Conservation (phyloP, 2,888 invertebrate genomes). For the Thereva unica region DNA sequence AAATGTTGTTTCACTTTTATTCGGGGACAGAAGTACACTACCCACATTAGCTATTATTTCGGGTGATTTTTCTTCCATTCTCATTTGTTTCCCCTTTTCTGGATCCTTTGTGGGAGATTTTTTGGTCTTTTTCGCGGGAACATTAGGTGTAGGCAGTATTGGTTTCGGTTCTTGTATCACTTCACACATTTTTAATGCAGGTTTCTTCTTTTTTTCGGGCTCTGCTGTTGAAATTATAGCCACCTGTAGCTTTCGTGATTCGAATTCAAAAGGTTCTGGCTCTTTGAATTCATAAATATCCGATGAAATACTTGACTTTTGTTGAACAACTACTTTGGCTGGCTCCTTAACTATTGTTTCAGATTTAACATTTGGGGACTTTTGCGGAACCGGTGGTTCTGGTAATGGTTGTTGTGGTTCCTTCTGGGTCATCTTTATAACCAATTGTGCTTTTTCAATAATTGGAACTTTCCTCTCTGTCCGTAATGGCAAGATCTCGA, state of each 20-base stretch:
- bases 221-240: slow-evolving; percentile 37
- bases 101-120: slow-evolving; percentile 38
- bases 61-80: slow-evolving; percentile 40
- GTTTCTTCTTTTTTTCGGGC: slow-evolving; percentile 41
- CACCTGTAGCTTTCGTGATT: slow-evolving; percentile 62
- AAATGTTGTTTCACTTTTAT: slow-evolving; percentile 60
- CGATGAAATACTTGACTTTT: slow-evolving; percentile 27
- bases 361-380: slow-evolving; percentile 14
- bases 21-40: slow-evolving; percentile 10
- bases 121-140: slow-evolving; percentile 30
- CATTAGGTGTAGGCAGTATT: slow-evolving; percentile 14
- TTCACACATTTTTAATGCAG: slow-evolving; percentile 19
- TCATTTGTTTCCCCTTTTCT: slow-evolving; percentile 40
- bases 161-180: slow-evolving; percentile 17
- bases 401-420: slow-evolving; percentile 16
- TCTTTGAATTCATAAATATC: slow-evolving; percentile 90
- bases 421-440: slow-evolving; percentile 24
- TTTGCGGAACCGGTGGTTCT: slow-evolving; percentile 31
- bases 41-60: slow-evolving; percentile 34
- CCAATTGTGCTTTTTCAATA: slow-evolving; percentile 16
- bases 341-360: slow-evolving; percentile 7
- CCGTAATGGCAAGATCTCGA: slow-evolving; percentile 46
- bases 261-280: slow-evolving; percentile 85
- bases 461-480: slow-evolving; percentile 47
- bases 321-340: neutral